A percentile compares a stretch with the other conserved stretches of the same genome.
These are phyloP conservation scores for Montipora capricornis DNA, from an alignment of 64 coral and sea anemone genomes.

Conservation along the genomic window DNA sequence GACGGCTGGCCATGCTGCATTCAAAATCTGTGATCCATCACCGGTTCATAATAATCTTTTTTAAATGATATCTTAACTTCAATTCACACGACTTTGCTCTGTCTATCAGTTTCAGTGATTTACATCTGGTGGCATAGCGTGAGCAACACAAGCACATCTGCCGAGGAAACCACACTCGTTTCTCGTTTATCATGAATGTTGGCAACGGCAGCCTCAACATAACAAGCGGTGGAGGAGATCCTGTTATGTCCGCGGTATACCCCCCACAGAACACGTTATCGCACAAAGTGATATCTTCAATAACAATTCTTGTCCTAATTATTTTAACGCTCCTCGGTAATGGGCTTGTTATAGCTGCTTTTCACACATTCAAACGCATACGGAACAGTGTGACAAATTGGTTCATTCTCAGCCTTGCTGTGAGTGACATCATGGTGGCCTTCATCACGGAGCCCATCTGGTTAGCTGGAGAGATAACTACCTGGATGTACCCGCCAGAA, in stretches of 20 bases:
- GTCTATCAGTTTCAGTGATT: neutral
- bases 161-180: neutral
- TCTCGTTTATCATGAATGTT: neutral
- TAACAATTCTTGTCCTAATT: constrained; percentile 79
- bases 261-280: constrained; percentile 30
- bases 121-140: no score
- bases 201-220: constrained; percentile 21
- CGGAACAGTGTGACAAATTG: constrained; percentile 86
- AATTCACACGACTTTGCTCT: no score
- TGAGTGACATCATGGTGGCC: constrained; percentile 88
- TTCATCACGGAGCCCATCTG: constrained; percentile 90
- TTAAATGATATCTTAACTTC: no score
- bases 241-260: neutral
- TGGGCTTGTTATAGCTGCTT: constrained; percentile 81
- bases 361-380: constrained; percentile 84
- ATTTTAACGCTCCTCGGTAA: constrained; percentile 87
- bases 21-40: no score
- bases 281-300: constrained; percentile 85
- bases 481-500: constrained; percentile 67
- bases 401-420: constrained; percentile 86
- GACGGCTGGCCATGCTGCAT: no score
- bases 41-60: no score
- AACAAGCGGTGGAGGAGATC: neutral
- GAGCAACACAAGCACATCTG: neutral
- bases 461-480: constrained; percentile 76